Evolutionary conservation across 2,113 vertebrate genomes (phyloP).

Genomic region (Sceloporus undulatus): DNA sequence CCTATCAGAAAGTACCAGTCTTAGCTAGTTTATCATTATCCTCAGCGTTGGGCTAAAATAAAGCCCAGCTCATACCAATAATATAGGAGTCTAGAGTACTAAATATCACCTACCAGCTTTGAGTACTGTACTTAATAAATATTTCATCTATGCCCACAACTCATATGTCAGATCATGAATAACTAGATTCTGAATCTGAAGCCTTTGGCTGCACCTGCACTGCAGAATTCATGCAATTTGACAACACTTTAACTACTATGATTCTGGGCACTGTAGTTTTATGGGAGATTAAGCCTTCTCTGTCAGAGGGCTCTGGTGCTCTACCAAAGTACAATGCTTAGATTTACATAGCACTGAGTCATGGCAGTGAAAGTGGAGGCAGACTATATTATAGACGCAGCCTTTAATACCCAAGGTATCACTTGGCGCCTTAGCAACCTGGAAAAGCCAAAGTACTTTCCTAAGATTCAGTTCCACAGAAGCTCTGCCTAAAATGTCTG

Average conservation of each 20-base stretch:
- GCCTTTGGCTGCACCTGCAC: too few species aligned
- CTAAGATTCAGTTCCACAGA: neutral
- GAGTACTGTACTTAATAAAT: neutral
- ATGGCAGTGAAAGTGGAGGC: too few species aligned
- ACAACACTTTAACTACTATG: too few species aligned
- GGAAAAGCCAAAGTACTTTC: neutral
- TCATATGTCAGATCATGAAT: neutral
- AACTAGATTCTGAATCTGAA: neutral
- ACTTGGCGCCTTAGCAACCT: neutral
- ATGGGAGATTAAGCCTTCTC: too few species aligned
- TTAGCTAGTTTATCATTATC: neutral
- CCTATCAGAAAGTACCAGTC: neutral
- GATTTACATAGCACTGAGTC: too few species aligned
- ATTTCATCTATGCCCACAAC: neutral
- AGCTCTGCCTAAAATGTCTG: neutral
- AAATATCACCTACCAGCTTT: neutral
- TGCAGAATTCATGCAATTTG: too few species aligned
- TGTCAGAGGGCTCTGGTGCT: too few species aligned
- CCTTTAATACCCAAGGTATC: neutral
- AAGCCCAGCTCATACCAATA: neutral
- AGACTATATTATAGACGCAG: too few species aligned
- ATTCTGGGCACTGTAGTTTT: too few species aligned
- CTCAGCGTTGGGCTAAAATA: neutral
- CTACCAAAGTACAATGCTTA: too few species aligned
- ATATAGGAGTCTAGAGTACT: neutral